Percentiles rank a stretch among this genome's conserved stretches.
phyloP scores from a whole-genome alignment of 2,888 invertebrate species.

The Deilephila porcellus region DNA sequence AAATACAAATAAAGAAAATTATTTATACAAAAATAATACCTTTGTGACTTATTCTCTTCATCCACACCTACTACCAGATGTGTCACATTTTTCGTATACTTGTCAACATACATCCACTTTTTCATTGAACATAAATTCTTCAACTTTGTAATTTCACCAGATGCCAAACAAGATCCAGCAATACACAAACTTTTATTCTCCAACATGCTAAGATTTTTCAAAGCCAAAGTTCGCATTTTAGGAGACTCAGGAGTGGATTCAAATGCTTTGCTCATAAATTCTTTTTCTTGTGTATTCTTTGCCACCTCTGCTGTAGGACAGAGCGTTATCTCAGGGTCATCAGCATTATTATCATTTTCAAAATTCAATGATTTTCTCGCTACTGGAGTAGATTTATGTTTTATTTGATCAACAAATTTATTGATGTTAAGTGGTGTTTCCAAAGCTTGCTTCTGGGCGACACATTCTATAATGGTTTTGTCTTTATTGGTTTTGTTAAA shows the following conservation, averaged over 20 bases:
- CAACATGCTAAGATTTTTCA: conserved; percentile 40
- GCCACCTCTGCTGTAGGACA: conserved; percentile 59
- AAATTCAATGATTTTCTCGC: conserved; percentile 75
- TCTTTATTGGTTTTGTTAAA: conserved; percentile 51
- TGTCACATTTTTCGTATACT: conserved; percentile 67
- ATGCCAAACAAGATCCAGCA: conserved; percentile 67
- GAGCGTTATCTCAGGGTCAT: conserved; percentile 63
- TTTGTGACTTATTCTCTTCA: conserved; percentile 70
- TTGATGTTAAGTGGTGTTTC: conserved; percentile 71
- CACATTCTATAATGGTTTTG: conserved; percentile 51
- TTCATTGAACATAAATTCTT: conserved; percentile 60
- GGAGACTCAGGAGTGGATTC: conserved; percentile 58
- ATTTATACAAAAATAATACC: conserved; percentile 52
- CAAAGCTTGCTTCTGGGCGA: conserved; percentile 45
- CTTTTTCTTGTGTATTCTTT: conserved; percentile 72
- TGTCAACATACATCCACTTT: conserved; percentile 64
- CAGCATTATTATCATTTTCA: conserved; percentile 49
- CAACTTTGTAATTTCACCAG: conserved; percentile 55
- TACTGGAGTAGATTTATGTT: conserved; percentile 74
- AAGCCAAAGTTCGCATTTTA: conserved; percentile 40
- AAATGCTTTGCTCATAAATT: conserved; percentile 72
- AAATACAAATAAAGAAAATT: background rate
- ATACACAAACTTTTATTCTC: conserved; percentile 53
- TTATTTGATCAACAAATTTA: conserved; percentile 70
- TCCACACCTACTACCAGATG: conserved; percentile 78